Evolutionary conservation across 1,140 invertebrate species (phyloP), one percentile per base, ranked within the genome.

Genomic region (Apis laboriosa): DNA sequence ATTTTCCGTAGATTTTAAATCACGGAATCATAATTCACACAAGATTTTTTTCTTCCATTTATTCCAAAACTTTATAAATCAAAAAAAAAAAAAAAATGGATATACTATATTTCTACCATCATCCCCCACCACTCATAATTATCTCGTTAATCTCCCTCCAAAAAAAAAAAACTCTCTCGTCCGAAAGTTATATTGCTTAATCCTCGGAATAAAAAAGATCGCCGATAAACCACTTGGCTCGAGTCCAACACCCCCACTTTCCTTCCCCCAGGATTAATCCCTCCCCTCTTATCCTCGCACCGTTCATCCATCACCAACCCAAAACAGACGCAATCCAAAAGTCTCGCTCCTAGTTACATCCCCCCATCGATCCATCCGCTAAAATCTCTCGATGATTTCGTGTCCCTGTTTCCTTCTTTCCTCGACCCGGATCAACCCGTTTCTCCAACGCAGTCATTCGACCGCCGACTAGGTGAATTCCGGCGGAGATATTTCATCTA

Each of bases 401-500:
- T 43, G 34, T 43, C 34, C 34, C 34, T 43, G 34, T 43, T 43
- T 43, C 34, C 34, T 43, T 43, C 34, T 43, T 43, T 43, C 34
- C 34, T 43, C 34, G 11, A 55, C 12, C 15, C 63, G 63, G 63
- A 64, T 64, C 3, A 34, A 64, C 63, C 63, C 63, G 17, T 8
- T 34, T 64, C 9, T 9, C 63, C 24, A 61, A 34, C 68, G 80
- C 85, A 83, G 83, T 82, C 79, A 70, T 85, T 85, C 73, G 80
- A 68, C 55, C 76, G 49, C 55, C 60, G 63, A 34, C 63, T 34
- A 64, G 63, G 34, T 15, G 63, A 64, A 34, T 64, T 9, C 49
- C 77, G 74, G 9, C 56, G 64, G 56, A 60, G 73, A 88, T 88
- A 84, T 88, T 88, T 88, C 88, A 88, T 86, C 78, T 87, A 83